Percentiles rank a stretch among this genome's conserved stretches.
These are phyloP conservation scores for Corythornis leucogaster DNA, from an alignment of 2,797 vertebrate genomes.

Conservation along the genomic window DNA sequence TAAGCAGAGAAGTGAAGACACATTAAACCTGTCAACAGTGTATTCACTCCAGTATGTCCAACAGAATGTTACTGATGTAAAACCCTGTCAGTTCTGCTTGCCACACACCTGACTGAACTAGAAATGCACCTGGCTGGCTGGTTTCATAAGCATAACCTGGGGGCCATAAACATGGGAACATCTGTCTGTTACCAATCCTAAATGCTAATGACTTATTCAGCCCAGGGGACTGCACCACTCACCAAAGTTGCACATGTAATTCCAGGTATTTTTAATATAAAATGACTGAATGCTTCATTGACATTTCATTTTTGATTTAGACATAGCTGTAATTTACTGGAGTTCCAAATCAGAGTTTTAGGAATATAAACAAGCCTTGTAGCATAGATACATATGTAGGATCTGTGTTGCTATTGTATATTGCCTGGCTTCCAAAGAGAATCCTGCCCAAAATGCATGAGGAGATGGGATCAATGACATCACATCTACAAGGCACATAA, in stretches of 20 bases:
- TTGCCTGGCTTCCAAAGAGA: background rate
- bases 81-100: conserved; percentile 5
- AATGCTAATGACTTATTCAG: background rate
- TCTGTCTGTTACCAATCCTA: background rate
- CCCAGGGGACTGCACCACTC: background rate
- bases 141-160: background rate
- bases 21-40: background rate
- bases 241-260: background rate
- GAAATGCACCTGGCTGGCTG: background rate
- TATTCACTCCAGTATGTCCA: background rate
- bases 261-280: background rate
- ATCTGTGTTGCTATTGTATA: background rate
- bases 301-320: background rate
- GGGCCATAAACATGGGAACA: background rate
- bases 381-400: background rate
- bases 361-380: background rate
- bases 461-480: background rate
- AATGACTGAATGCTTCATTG: background rate
- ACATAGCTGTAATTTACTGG: background rate
- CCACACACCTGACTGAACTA: background rate
- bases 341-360: background rate
- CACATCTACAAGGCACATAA: background rate
- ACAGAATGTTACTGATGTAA: background rate
- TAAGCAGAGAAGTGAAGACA: conserved; percentile 5
- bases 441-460: background rate